Conservation (phyloP, 2,888 invertebrate species). For the Synanthedon vespiformis region DNA sequence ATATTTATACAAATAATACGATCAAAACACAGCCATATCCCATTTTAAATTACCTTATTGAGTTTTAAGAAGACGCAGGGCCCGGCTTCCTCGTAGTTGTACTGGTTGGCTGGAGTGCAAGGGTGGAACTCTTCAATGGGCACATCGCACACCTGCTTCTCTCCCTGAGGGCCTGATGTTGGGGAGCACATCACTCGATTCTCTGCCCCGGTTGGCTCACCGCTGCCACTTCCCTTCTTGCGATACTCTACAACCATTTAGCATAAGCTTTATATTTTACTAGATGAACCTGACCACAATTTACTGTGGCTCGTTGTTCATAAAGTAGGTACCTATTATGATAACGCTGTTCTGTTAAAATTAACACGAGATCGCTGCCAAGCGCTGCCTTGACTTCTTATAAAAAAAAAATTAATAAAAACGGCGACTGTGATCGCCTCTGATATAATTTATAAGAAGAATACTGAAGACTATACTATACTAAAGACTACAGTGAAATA, state of each 20-base stretch:
- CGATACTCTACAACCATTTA: slow-evolving; percentile 41
- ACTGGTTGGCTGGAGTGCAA: slow-evolving; percentile 82
- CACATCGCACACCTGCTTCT: slow-evolving; percentile 86
- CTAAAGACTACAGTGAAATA: slow-evolving; percentile 2
- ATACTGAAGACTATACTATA: too few species aligned
- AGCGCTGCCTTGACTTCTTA: too few species aligned
- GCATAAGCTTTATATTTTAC: too few species aligned
- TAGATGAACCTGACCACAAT: background rate
- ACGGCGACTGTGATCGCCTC: slow-evolving; percentile 2
- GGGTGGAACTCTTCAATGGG: slow-evolving; percentile 78
- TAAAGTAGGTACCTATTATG: too few species aligned
- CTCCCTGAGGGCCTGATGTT: slow-evolving; percentile 68
- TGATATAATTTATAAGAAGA: too few species aligned
- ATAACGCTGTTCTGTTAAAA: too few species aligned
- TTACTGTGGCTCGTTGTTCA: background rate
- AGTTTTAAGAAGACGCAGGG: slow-evolving; percentile 98
- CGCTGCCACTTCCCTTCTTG: slow-evolving; percentile 58
- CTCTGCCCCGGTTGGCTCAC: slow-evolving; percentile 61
- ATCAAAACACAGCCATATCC: background rate
- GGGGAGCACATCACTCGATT: slow-evolving; percentile 76
- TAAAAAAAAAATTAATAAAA: too few species aligned
- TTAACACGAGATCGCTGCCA: too few species aligned
- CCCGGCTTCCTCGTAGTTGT: slow-evolving; percentile 86
- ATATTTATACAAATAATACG: too few species aligned
- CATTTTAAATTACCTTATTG: slow-evolving; percentile 81